A percentile compares a stretch with the other conserved stretches of the same genome.
phyloP scores from a whole-genome alignment of 2,888 invertebrate genomes.

The Agrilus cyanescens region DNA sequence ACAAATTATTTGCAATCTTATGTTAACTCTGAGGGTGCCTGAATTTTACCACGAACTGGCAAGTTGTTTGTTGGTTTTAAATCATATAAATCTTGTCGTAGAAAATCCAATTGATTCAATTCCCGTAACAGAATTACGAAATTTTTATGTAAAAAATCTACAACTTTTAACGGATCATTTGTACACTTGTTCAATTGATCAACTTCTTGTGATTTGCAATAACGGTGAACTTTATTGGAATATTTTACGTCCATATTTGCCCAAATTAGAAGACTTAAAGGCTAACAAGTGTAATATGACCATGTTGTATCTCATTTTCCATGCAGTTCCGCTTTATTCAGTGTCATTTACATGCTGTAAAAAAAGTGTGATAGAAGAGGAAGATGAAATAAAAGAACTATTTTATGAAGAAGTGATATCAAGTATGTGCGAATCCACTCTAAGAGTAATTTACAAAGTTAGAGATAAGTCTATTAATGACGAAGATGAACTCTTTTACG shows the following conservation, averaged over 20 bases:
- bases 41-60: constrained; percentile 37
- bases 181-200: constrained; percentile 22
- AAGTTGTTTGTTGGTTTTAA: constrained; percentile 38
- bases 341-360: constrained; percentile 31
- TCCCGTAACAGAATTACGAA: constrained; percentile 13
- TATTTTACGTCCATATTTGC: constrained; percentile 29
- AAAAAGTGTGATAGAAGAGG: constrained; percentile 16
- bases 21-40: constrained; percentile 36
- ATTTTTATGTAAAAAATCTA: constrained; percentile 31
- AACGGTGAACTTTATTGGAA: constrained; percentile 36
- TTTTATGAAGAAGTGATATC: constrained; percentile 49
- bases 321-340: constrained; percentile 49
- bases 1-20: constrained; percentile 32
- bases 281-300: constrained; percentile 7
- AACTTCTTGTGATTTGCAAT: constrained; percentile 27
- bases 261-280: constrained; percentile 21
- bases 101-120: constrained; percentile 8
- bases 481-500: constrained; percentile 31
- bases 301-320: constrained; percentile 35
- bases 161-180: too few relatives aligned
- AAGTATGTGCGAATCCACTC: constrained; percentile 50
- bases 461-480: constrained; percentile 34
- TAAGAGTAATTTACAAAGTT: constrained; percentile 37
- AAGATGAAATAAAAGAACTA: constrained; percentile 43
- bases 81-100: constrained; percentile 24